Percentiles rank a stretch among this genome's conserved stretches.
These are phyloP conservation scores for Nautilus pompilius DNA, from an alignment of 1,140 invertebrate species.

Conservation along the genomic window DNA sequence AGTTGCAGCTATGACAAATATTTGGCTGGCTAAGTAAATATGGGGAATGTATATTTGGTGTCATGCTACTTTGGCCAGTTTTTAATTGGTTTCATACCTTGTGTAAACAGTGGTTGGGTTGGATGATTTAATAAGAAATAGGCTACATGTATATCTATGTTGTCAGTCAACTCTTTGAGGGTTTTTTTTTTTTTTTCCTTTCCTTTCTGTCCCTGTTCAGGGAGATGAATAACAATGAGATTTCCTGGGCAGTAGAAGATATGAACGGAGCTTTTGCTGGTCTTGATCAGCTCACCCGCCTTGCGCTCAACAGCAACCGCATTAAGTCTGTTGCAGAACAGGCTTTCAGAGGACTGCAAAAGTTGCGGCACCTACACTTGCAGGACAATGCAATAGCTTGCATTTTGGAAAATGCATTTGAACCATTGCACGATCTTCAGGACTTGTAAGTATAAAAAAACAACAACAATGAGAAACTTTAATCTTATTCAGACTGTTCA, in stretches of 20 bases:
- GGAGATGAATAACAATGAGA: slow-evolving; percentile 76
- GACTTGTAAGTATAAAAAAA: slow-evolving; percentile 55
- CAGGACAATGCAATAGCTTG: slow-evolving; percentile 34
- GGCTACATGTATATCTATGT: too few species aligned
- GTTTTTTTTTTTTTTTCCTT: neutral
- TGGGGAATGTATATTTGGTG: too few species aligned
- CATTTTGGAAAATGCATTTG: slow-evolving; percentile 34
- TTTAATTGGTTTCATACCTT: too few species aligned
- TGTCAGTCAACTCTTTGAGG: neutral
- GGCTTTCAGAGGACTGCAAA: slow-evolving; percentile 68
- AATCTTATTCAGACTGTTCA: too few species aligned
- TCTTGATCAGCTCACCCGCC: slow-evolving; percentile 67
- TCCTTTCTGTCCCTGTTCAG: slow-evolving; percentile 42
- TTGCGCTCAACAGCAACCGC: slow-evolving; percentile 75
- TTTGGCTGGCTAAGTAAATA: too few species aligned
- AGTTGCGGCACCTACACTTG: slow-evolving; percentile 26
- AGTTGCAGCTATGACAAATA: too few species aligned
- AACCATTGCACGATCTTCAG: slow-evolving; percentile 37
- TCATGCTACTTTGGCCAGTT: too few species aligned
- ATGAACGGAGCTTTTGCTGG: slow-evolving; percentile 74
- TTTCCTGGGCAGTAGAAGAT: slow-evolving; percentile 88
- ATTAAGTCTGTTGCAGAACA: slow-evolving; percentile 83
- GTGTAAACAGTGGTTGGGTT: too few species aligned
- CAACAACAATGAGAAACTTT: too few species aligned
- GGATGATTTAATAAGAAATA: too few species aligned